Conservation (phyloP, 2,797 vertebrate genomes). For the Gymnothorax javanicus region DNA sequence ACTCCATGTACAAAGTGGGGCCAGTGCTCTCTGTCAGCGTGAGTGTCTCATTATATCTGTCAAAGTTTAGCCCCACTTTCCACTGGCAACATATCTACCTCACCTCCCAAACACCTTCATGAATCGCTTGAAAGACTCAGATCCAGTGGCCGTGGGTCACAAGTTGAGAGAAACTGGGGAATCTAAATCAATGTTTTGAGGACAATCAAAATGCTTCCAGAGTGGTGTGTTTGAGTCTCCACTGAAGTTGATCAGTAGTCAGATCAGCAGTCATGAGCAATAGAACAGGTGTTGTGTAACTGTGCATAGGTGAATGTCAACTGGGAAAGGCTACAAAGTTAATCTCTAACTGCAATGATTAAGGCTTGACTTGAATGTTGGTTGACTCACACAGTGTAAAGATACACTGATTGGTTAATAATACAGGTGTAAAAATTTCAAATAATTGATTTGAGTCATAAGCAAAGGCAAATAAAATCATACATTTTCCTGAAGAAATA, state of each 20-base stretch:
- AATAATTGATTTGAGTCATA: background rate
- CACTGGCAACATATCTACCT: background rate
- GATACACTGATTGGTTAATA: background rate
- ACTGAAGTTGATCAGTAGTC: background rate
- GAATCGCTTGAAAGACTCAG: background rate
- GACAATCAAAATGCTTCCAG: constrained; percentile 4
- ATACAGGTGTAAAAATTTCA: background rate
- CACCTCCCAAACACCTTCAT: background rate
- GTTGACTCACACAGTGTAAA: background rate
- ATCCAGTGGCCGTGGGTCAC: background rate
- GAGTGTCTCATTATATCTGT: constrained; percentile 50
- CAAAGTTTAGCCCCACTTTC: background rate
- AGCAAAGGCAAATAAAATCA: background rate
- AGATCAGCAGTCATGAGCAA: background rate
- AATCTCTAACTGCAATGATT: background rate
- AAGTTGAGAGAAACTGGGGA: background rate
- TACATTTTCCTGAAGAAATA: background rate
- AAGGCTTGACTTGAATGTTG: background rate
- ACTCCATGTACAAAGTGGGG: constrained; percentile 84
- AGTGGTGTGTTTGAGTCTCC: background rate
- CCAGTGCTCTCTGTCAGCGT: constrained; percentile 83
- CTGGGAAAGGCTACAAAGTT: background rate
- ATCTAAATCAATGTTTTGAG: background rate
- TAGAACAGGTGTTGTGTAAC: background rate
- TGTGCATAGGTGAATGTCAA: background rate